A percentile compares a stretch with the other conserved stretches of the same genome.
These are phyloP conservation scores for Leptarthrus brevirostris DNA, from an alignment of 2,888 invertebrate genomes.

Conservation along the genomic window DNA sequence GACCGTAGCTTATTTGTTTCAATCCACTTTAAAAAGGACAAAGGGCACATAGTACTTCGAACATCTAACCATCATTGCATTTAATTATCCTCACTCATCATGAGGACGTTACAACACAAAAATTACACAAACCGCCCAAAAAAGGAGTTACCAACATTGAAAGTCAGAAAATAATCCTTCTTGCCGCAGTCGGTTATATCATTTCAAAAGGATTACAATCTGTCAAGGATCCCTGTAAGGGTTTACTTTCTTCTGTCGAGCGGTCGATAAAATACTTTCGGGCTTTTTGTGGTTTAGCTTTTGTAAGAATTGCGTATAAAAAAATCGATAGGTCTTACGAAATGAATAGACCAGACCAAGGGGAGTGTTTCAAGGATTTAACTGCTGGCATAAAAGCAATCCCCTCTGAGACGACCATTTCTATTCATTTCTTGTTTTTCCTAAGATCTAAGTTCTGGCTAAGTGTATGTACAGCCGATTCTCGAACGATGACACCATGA, in stretches of 20 bases:
- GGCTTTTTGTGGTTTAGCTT: slow-evolving; percentile 29
- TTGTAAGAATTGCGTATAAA: slow-evolving; percentile 15
- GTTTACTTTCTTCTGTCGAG: slow-evolving; percentile 17
- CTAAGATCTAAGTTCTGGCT: background rate
- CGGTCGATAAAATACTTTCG: slow-evolving; percentile 41
- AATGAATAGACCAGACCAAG: slow-evolving; percentile 1
- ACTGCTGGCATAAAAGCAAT: background rate
- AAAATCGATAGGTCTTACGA: slow-evolving; percentile 3
- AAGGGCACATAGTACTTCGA: background rate
- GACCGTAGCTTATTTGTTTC: slow-evolving; percentile 38
- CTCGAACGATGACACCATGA: background rate
- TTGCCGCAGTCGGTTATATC: slow-evolving; percentile 1
- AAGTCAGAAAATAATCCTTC: background rate
- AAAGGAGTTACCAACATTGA: background rate
- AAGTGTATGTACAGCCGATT: background rate
- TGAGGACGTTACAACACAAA: background rate
- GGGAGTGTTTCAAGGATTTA: slow-evolving; percentile 11
- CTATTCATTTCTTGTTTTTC: slow-evolving; percentile 20
- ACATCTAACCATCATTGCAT: slow-evolving; percentile 9
- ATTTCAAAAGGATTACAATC: slow-evolving; percentile 3
- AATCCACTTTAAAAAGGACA: background rate
- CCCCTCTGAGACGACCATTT: slow-evolving; percentile 4
- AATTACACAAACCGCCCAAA: background rate
- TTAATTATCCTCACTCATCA: slow-evolving; percentile 28
- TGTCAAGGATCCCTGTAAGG: slow-evolving; percentile 12